Evolutionary conservation across 2,797 vertebrate species (phyloP), one percentile per base, ranked within the genome.

Genomic region (Danio albolineatus): DNA sequence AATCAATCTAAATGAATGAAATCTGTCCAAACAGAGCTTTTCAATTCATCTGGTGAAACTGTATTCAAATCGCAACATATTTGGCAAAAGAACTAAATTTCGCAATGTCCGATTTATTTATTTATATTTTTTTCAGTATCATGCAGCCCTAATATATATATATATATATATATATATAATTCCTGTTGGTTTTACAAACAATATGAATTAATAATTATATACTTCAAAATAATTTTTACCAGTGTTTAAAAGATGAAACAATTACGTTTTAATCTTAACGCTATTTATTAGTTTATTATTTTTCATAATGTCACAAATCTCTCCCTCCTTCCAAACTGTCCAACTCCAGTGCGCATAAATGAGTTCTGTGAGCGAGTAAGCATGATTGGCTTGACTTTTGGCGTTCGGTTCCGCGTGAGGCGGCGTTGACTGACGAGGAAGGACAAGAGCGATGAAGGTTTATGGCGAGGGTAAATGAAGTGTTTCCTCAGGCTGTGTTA

Each of bases 401-500:
- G 90, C 85, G 87, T 85, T 88, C 83, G 85, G 86, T 92, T 91
- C 89, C 86, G 83, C 84, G 86, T 90, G 91, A 91, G 90, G 90
- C 90, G 88, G 86, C 91, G 89, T 89, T 93, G 92, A 93, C 92
- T 93, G 93, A 94, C 91, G 90, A 92, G 93, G 89, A 90, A 88
- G 90, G 93, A 93, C 91, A 91, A 90, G 91, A 92, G 90, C 89
- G 87, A 90, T 91, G 91, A 92, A 89, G 90, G 90, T 93, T 92
- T 92, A 90, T 90, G 91, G 90, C 88, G 85, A 92, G 90, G 91
- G 81, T 90, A 94, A 93, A 94, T 93, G 92, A 93, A 94, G 90
- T 93, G 92, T 92, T 93, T 93, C 93, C 91, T 89, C 91, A 88
- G 93, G 92, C 93, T 88, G 89, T 90, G 90, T 92, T 92, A 90